Evolutionary conservation across 2,888 invertebrate genomes (phyloP).

Genomic region (Acheta domesticus): DNA sequence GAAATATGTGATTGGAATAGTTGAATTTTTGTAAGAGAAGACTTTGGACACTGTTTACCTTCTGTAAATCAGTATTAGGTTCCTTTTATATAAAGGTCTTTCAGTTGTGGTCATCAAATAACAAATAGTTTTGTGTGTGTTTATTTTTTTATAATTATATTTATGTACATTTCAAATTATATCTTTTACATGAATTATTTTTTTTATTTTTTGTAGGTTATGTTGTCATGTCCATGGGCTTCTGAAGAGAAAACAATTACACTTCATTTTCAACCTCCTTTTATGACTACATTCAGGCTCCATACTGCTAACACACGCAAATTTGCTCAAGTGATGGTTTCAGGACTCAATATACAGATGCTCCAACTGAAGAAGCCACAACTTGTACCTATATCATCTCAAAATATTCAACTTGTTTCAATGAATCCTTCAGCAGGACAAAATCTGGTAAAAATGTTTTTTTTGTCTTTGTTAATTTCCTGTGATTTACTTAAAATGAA

Average conservation of each 20-base stretch:
- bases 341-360: constrained; percentile 53
- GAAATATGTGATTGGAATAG: too few relatives aligned
- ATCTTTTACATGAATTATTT: too few relatives aligned
- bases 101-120: too few relatives aligned
- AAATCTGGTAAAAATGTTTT: constrained; percentile 39
- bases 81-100: too few relatives aligned
- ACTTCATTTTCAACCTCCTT: constrained; percentile 78
- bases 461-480: neutral
- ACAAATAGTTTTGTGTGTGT: too few relatives aligned
- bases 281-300: constrained; percentile 74
- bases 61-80: too few relatives aligned
- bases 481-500: neutral
- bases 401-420: constrained; percentile 60
- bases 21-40: too few relatives aligned
- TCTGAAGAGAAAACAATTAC: constrained; percentile 67
- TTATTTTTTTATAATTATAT: too few relatives aligned
- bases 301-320: constrained; percentile 82
- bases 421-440: constrained; percentile 62
- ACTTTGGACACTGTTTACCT: too few relatives aligned
- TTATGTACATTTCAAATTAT: too few relatives aligned
- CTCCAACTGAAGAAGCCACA: constrained; percentile 48
- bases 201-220: constrained; percentile 51
- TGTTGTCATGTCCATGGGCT: constrained; percentile 76
- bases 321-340: constrained; percentile 74
- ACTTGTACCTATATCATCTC: constrained; percentile 50